Base-by-base conservation (phyloP, 2,888 invertebrate species). In the Nebria salina region DNA sequence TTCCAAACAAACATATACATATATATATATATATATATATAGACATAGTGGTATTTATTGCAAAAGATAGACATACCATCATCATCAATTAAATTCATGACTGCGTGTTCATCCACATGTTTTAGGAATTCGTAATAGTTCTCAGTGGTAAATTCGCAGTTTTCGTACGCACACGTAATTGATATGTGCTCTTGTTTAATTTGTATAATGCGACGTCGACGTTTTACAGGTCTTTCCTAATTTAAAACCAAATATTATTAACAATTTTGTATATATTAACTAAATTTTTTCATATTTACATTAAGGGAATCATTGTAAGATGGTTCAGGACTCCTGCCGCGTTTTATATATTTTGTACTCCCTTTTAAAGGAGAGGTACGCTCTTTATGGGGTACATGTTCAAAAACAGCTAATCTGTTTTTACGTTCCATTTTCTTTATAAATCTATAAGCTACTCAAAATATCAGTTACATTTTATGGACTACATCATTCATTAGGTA, bases 151-250 rank as follows among this genome's bases (percentile, higher is more conserved):
- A 86, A 87, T 7, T 84, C 82, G 85, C 94, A 94, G 0, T 88
- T 87, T 78, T 89, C 88, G 93, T 94, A 94, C 78, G 91, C 91
- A 85, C 94, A 94, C 70, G 88, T 68, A 54, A 91, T 85, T 82
- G 86, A 84, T 42, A 90, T 86, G 8, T 87, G 84, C 85, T 91
- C 90, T 64, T 89, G 85, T 81, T 83, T 82, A n/a, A 86, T 82
- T 78, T 84, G 85, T 41, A 86, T 82, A 66, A 82, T 83, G 82
- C 82, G 83, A 68, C 77, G 75, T 77, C 83, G 80, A 73, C 82
- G 84, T 74, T 84, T 85, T 75, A 15, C n/a, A 26, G 13, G 65
- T 15, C 20, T 34, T 42, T 34, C 13, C 78, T 65, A 41, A 26
- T 66, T 64, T 68, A 68, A 34, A 68, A 76, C 20, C 34, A 13